Base-by-base conservation (phyloP, 2,888 invertebrate genomes). In the Lasioglossum morio region DNA sequence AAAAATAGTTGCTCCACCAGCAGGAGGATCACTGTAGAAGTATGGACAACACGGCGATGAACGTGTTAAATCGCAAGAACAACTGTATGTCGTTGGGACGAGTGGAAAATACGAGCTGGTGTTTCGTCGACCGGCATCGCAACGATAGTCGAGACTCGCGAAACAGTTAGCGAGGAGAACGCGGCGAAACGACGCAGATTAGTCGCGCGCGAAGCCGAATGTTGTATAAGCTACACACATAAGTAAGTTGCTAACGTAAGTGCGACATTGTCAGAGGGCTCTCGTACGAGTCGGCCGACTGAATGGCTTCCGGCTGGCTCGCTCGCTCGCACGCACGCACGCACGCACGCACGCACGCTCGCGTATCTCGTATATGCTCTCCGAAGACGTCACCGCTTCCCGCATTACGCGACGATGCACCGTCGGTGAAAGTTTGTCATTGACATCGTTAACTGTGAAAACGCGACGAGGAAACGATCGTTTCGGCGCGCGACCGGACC, bases 261-360 rank as follows among this genome's bases (percentile, higher is more conserved):
- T 85, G 82, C 86, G 88, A 89, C 78, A 82, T 90, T 79, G 84
- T 82, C 81, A 72, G 48, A 63, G 72, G 57, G 70, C 77, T 77
- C 79, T 84, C 53, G 89, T 46, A 72, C 80, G 73, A 77, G 79
- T 77, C 79, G 72, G 57, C 77, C 79, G 72, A 87, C 88, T 81
- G 84, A 86, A 77, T 75, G 79, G 75, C 77, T 87, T 87, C 84
- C 84, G 81, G 73, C 57, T 77, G 76, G 74, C 57, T 16, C 27
- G 63, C n/a, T 27, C 0, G n/a, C 60, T 0, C 16, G 63, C 30
- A 4, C 16, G 60, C 12, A 16, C 60, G 60, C 27, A 7, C 1
- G 48, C 46, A 19, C 1, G 48, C 53, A 27, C 27, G 60, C 16
- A 12, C 16, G 27, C 75, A 8, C 46, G 73, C 70, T 72, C 84